phyloP scores from a whole-genome alignment of 2,113 vertebrate species.

The Hippocampus abdominalis region DNA sequence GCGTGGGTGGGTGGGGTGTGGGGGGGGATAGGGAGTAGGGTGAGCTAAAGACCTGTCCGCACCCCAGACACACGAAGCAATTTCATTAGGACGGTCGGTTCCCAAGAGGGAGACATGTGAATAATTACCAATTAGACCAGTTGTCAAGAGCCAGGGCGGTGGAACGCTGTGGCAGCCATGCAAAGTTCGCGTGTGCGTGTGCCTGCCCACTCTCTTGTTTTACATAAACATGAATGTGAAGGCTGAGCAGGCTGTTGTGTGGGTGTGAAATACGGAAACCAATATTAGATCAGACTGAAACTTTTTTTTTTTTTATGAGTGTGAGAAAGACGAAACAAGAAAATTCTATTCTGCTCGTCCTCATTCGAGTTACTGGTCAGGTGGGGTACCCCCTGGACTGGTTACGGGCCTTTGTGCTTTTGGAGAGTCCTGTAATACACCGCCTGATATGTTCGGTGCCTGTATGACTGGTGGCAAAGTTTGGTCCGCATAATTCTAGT shows the following conservation, averaged over 20 bases:
- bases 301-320: not conserved
- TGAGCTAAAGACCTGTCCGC: conserved; percentile 44
- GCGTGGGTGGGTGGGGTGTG: not conserved
- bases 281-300: conserved; percentile 4
- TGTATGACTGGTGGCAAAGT: too few species aligned
- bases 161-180: conserved; percentile 27
- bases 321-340: too few species aligned
- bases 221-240: conserved; percentile 28
- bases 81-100: conserved; percentile 57
- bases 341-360: too few species aligned
- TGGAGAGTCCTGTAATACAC: too few species aligned
- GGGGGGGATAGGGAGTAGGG: not conserved
- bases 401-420: too few species aligned
- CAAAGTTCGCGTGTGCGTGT: conserved; percentile 32
- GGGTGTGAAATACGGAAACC: conserved; percentile 66
- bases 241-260: conserved; percentile 58
- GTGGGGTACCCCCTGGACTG: too few species aligned
- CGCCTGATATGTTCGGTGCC: too few species aligned
- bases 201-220: conserved; percentile 33
- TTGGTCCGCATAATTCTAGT: too few species aligned
- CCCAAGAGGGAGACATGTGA: conserved; percentile 56
- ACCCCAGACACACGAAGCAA: conserved; percentile 43
- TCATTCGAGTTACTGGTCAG: too few species aligned
- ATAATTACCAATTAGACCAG: conserved; percentile 75
- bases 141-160: conserved; percentile 52